Evolutionary conservation across 2,888 invertebrate species (phyloP).

Genomic region (Nowickia ferox): DNA sequence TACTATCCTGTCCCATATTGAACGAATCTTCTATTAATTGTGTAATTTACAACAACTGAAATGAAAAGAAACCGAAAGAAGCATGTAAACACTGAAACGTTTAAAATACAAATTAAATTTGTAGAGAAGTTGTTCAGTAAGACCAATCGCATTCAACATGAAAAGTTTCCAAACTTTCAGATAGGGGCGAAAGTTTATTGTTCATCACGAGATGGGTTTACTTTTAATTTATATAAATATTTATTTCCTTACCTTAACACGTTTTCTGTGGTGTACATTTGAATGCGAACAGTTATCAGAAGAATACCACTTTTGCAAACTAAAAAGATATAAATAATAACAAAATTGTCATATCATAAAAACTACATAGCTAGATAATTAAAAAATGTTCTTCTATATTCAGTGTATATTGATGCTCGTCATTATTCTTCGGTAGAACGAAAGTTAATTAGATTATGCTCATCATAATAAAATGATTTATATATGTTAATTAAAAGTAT

Average conservation of each 20-base stretch:
- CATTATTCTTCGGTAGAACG: conserved; percentile 65
- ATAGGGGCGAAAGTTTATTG: conserved; percentile 80
- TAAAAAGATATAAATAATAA: not conserved
- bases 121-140: conserved; percentile 69
- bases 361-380: not conserved
- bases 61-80: not conserved
- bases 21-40: too few species aligned
- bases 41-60: not conserved
- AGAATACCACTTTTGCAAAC: not conserved
- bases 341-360: not conserved
- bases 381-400: not conserved
- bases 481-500: not conserved
- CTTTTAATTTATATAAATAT: not conserved
- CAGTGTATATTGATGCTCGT: conserved; percentile 32
- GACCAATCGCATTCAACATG: conserved; percentile 80
- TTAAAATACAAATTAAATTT: not conserved
- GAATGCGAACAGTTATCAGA: not conserved
- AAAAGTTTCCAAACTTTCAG: conserved; percentile 75
- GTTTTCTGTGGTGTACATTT: not conserved
- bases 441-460: conserved; percentile 37
- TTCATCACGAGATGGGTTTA: conserved; percentile 74
- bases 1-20: too few species aligned
- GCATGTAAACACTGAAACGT: not conserved
- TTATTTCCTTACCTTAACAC: not conserved
- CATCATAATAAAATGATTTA: conserved; percentile 27